These are phyloP conservation scores for Criorhina ranunculi DNA, from an alignment of 2,888 invertebrate genomes.

Conservation along the genomic window DNA sequence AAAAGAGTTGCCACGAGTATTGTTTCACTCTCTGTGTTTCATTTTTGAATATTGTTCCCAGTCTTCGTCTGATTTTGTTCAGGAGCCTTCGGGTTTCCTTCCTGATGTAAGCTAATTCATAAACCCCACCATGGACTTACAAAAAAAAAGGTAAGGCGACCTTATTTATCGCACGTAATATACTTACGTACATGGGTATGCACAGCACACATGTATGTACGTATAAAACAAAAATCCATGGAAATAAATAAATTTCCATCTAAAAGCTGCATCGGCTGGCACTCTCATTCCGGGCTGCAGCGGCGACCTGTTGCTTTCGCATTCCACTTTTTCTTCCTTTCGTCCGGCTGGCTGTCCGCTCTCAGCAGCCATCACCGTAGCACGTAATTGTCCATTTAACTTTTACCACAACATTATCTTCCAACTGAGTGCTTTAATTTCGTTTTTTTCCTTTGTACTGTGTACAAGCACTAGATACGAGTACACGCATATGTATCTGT, in stretches of 20 bases:
- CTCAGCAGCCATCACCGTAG: conserved; percentile 45
- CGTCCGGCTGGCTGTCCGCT: conserved; percentile 61
- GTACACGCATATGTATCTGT: conserved; percentile 50
- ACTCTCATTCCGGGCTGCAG: conserved; percentile 22
- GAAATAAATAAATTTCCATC: conserved; percentile 36
- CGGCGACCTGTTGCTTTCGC: conserved; percentile 46
- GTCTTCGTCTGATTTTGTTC: too few relatives aligned
- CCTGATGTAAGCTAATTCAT: too few relatives aligned
- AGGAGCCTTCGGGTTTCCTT: too few relatives aligned
- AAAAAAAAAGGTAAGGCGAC: too few relatives aligned
- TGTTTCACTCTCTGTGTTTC: too few relatives aligned
- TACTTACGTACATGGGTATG: neutral
- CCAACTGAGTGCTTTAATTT: conserved; percentile 75
- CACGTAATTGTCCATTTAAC: conserved; percentile 75
- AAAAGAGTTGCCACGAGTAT: too few relatives aligned
- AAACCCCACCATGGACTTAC: too few relatives aligned
- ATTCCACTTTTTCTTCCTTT: conserved; percentile 38
- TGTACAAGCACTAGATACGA: conserved; percentile 8
- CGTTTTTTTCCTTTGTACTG: conserved; percentile 64
- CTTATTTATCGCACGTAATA: too few relatives aligned
- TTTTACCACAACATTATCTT: conserved; percentile 74
- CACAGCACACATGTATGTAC: neutral
- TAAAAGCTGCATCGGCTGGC: conserved; percentile 16
- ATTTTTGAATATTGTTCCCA: too few relatives aligned
- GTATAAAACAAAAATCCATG: conserved; percentile 13